phyloP scores from a whole-genome alignment of 2,888 invertebrate genomes.

The Drosophila percnosoma region DNA sequence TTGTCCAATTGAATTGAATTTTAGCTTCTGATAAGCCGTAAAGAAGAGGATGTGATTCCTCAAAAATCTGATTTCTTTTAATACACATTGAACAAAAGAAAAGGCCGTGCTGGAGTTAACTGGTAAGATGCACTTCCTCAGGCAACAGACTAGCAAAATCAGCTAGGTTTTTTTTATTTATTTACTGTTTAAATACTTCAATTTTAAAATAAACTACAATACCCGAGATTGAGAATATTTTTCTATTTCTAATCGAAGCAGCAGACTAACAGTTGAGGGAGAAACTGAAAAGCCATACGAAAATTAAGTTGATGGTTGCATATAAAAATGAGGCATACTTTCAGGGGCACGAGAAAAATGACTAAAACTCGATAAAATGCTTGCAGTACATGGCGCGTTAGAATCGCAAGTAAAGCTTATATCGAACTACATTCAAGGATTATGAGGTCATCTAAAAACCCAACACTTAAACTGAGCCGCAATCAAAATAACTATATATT shows the following conservation, averaged over 20 bases:
- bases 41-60: conserved; percentile 2
- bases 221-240: too few species aligned
- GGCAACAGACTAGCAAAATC: not conserved
- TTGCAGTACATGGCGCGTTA: not conserved
- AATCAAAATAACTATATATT: not conserved
- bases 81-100: not conserved
- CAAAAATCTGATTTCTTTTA: not conserved
- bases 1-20: conserved; percentile 50
- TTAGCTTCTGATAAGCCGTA: conserved; percentile 39
- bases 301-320: not conserved
- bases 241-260: not conserved
- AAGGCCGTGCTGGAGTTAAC: not conserved
- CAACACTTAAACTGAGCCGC: not conserved
- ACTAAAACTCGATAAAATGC: rapidly evolving
- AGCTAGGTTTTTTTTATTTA: not conserved
- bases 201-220: not conserved
- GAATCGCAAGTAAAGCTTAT: not conserved
- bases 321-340: not conserved
- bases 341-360: not conserved
- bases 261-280: not conserved
- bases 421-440: not conserved
- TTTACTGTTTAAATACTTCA: too few species aligned
- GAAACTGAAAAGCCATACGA: not conserved
- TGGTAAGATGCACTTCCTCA: not conserved
- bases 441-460: not conserved